Evolutionary conservation across 1,140 invertebrate genomes (phyloP).

Genomic region (Bradysia coprophila): DNA sequence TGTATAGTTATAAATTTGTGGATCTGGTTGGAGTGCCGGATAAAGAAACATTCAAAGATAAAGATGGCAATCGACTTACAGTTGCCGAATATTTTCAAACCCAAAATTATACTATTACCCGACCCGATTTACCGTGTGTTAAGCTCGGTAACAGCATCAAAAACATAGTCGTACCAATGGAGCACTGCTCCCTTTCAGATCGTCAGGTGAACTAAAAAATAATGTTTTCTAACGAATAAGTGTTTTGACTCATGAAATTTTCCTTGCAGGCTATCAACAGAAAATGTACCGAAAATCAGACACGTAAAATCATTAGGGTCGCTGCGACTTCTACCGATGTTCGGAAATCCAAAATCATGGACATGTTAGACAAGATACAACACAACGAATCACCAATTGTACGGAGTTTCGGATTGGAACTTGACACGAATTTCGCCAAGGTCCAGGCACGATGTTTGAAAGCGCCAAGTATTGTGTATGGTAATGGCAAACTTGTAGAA

Average conservation of each 20-base stretch:
- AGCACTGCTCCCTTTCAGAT: slow-evolving; percentile 35
- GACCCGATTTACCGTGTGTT: slow-evolving; percentile 36
- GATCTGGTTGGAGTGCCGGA: slow-evolving; percentile 20
- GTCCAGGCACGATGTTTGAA: slow-evolving; percentile 33
- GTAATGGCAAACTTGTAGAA: slow-evolving; percentile 9
- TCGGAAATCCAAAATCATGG: slow-evolving; percentile 40
- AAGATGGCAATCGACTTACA: slow-evolving; percentile 16
- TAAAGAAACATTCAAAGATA: slow-evolving; percentile 22
- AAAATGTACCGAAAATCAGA: slow-evolving; percentile 31
- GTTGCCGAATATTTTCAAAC: slow-evolving; percentile 30
- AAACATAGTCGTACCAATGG: slow-evolving; percentile 34
- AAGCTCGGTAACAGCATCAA: slow-evolving; percentile 33
- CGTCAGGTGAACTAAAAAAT: slow-evolving; percentile 34
- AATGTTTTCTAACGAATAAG: not conserved
- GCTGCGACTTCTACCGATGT: slow-evolving; percentile 37
- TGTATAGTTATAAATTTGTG: slow-evolving; percentile 28
- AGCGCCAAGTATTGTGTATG: slow-evolving; percentile 31
- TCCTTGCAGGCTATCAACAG: slow-evolving; percentile 13
- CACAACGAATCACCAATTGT: slow-evolving; percentile 29
- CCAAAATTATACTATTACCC: slow-evolving; percentile 21
- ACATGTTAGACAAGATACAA: slow-evolving; percentile 26
- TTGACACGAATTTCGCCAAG: slow-evolving; percentile 30
- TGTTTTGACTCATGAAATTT: slow-evolving; percentile 9
- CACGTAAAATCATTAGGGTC: slow-evolving; percentile 39
- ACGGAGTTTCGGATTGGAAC: slow-evolving; percentile 35